Percentiles rank a stretch among this genome's conserved stretches.
Conservation (phyloP, 2,797 vertebrate genomes). For the Cheirogaleus major region DNA sequence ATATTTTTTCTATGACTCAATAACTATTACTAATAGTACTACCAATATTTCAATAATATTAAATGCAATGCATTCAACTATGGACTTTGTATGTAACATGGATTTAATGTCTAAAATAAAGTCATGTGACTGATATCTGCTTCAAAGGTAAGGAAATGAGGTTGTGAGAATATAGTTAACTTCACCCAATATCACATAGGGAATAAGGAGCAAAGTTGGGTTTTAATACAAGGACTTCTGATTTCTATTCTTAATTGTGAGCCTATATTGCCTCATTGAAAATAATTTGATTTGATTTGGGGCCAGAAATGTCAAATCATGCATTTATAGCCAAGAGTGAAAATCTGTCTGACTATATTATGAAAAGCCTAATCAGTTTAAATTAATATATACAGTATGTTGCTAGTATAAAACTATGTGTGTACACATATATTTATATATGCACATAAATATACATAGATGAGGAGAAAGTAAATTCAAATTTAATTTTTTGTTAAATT, state of each 20-base stretch:
- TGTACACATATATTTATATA: background rate
- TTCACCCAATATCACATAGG: background rate
- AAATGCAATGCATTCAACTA: background rate
- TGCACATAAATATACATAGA: background rate
- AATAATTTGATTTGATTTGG: conserved; percentile 27
- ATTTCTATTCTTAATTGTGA: conserved; percentile 25
- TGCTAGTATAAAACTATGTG: background rate
- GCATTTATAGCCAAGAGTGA: background rate
- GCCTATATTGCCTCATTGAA: background rate
- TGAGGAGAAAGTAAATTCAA: background rate
- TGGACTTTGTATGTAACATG: background rate
- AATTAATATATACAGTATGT: background rate
- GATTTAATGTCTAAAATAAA: background rate
- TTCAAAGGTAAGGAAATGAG: background rate
- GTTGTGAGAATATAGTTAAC: background rate
- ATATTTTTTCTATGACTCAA: background rate
- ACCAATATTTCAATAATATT: background rate
- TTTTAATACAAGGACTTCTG: conserved; percentile 1
- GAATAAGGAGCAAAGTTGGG: background rate
- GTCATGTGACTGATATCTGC: background rate
- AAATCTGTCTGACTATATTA: background rate
- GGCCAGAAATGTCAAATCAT: background rate
- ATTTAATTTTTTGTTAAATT: conserved; percentile 18
- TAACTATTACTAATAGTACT: background rate
- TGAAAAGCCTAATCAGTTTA: background rate